Base-by-base conservation (phyloP, 1,140 invertebrate genomes). In the Ceratosolen solmsi region DNA sequence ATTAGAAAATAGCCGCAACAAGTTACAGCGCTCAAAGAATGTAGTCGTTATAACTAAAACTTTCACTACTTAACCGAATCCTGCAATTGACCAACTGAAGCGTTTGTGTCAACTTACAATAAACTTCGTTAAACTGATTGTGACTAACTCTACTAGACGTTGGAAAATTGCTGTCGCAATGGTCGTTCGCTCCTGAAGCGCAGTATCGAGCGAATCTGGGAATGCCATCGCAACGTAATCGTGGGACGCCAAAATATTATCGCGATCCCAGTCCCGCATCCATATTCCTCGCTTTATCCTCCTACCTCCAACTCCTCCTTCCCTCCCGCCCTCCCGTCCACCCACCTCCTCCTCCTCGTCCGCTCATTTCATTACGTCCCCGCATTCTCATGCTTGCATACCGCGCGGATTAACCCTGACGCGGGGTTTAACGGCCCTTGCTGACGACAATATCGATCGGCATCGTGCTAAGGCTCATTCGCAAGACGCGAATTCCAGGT, bases 361-460 rank as follows among this genome's bases (percentile, higher is more conserved):
- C 27, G 20, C 22, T 30, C n/a, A 68, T 5, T 36, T 15, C n/a
- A 41, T 20, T 25, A 25, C 41, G 41, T 46, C 36, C n/a, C 15
- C 13, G 36, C 36, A 60, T 36, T 38, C 33, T 38, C 56, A 75
- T n/a, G 36, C 54, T 0, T 27, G 27, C 36, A 25, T 38, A 63
- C 36, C 27, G 51, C 27, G 15, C 54, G 33, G 56, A 76, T 72
- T 25, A 15, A 38, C 20, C 63, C 63, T 20, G 63, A 20, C 33
- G 1, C 33, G 30, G 15, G 36, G 63, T 51, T 72, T 72, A 72
- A 72, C 70, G 70, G 70, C 38, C 70, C 38, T n/a, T 49, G 41
- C n/a, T 30, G 15, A 49, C 54, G 56, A n/a, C 22, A 63, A 77
- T 77, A 77, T 77, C 27, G 58, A 77, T 76, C 74, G 73, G 54